Conservation (phyloP, 2,888 invertebrate species). For the Meta bourneti region DNA sequence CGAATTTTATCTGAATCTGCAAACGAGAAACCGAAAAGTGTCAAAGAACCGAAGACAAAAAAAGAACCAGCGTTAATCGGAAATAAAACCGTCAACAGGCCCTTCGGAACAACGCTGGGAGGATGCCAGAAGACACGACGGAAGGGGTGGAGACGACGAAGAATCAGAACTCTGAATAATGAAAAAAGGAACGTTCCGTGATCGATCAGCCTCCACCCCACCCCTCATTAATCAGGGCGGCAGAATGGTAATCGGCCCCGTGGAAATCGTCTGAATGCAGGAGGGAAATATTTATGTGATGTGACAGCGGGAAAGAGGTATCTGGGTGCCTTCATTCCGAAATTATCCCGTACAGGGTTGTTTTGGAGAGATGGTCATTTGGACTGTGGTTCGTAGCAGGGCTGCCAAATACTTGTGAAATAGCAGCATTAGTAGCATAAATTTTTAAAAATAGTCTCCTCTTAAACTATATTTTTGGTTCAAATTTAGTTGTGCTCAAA, state of each 20-base stretch:
- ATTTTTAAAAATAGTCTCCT: too few relatives aligned
- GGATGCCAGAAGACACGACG: not conserved
- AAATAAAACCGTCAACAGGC: not conserved
- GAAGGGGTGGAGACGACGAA: slow-evolving; percentile 4
- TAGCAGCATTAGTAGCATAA: too few relatives aligned
- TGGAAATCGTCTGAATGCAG: not conserved
- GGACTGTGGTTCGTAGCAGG: too few relatives aligned
- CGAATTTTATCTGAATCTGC: too few relatives aligned
- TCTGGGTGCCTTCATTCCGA: too few relatives aligned
- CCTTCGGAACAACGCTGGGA: not conserved
- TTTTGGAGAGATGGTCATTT: too few relatives aligned
- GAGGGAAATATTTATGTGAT: not conserved
- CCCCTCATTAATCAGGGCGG: slow-evolving; percentile 24
- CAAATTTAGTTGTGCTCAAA: too few relatives aligned
- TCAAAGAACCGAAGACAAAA: not conserved
- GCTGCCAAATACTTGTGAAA: too few relatives aligned
- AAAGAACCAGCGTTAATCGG: not conserved
- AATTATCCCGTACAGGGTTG: too few relatives aligned
- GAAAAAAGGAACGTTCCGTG: not conserved
- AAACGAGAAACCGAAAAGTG: not conserved
- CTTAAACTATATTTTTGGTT: too few relatives aligned
- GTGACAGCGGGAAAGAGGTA: not conserved
- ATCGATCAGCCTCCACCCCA: not conserved
- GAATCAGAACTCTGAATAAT: not conserved
- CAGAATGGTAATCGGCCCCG: not conserved